phyloP scores from a whole-genome alignment of 1,140 invertebrate genomes.

The Stenopsyche tienmushanensis region DNA sequence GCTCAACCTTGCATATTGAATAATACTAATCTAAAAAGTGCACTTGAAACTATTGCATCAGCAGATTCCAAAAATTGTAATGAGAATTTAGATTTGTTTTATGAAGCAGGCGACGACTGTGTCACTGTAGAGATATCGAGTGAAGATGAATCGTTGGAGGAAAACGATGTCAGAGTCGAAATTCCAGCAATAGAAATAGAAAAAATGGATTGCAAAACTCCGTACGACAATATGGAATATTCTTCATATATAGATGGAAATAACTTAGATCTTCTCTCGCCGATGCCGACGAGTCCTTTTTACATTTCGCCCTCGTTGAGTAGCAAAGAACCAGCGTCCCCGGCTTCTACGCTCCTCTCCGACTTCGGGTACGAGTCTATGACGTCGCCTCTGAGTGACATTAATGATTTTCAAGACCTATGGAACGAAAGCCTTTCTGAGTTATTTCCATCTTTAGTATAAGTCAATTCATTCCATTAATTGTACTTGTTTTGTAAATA shows the following conservation, averaged over 20 bases:
- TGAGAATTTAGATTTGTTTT: not conserved
- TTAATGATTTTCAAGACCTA: slow-evolving; percentile 56
- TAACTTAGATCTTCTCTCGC: slow-evolving; percentile 53
- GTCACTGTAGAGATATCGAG: slow-evolving; percentile 69
- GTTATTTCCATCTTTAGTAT: slow-evolving; percentile 62
- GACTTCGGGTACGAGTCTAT: slow-evolving; percentile 62
- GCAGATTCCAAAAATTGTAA: slow-evolving; percentile 33
- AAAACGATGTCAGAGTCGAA: slow-evolving; percentile 45
- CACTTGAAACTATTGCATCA: slow-evolving; percentile 43
- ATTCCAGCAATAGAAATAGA: slow-evolving; percentile 45
- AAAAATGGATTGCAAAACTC: slow-evolving; percentile 40
- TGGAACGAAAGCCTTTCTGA: slow-evolving; percentile 66
- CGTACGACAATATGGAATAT: slow-evolving; percentile 46
- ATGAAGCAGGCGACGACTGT: slow-evolving; percentile 69
- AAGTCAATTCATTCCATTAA: slow-evolving; percentile 38
- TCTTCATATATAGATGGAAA: slow-evolving; percentile 50
- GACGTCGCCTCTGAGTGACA: slow-evolving; percentile 56
- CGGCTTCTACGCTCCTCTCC: slow-evolving; percentile 51
- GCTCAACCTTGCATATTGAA: slow-evolving; percentile 53
- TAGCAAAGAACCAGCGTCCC: slow-evolving; percentile 47
- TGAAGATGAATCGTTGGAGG: slow-evolving; percentile 57
- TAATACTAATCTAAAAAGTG: slow-evolving; percentile 29
- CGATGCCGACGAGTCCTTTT: slow-evolving; percentile 52
- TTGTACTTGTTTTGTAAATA: too few species aligned
- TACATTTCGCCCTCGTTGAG: slow-evolving; percentile 46